Percentiles rank a stretch among this genome's conserved stretches.
Conservation (phyloP, 1,140 invertebrate species). For the Halictus rubicundus region DNA sequence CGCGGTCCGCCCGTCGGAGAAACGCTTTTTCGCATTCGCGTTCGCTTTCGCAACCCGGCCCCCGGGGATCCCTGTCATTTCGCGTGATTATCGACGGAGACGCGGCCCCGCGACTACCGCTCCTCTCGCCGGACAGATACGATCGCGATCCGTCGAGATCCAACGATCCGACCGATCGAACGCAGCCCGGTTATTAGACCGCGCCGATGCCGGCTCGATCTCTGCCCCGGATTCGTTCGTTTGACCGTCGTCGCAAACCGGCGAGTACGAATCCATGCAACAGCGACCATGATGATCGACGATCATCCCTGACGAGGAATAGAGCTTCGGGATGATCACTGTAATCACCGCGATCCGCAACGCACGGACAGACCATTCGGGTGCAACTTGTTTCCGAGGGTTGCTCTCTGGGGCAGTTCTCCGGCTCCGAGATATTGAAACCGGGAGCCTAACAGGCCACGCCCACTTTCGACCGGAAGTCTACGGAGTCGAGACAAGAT, state of each 20-base stretch:
- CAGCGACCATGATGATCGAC: too few species aligned
- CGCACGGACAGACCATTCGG: background rate
- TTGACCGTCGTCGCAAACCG: too few species aligned
- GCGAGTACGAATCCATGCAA: too few species aligned
- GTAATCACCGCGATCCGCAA: background rate
- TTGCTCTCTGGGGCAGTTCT: background rate
- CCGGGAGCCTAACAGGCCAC: too few species aligned
- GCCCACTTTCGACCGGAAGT: too few species aligned
- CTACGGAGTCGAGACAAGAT: too few species aligned
- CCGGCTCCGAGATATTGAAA: too few species aligned
- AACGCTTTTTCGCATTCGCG: slow-evolving; percentile 31
- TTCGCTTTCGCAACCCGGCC: slow-evolving; percentile 5
- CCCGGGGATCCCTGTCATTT: slow-evolving; percentile 30
- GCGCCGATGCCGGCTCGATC: too few species aligned
- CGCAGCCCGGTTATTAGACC: slow-evolving; percentile 13
- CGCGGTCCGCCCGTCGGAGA: background rate
- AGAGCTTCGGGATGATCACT: too few species aligned
- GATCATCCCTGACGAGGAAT: too few species aligned
- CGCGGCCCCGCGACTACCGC: background rate
- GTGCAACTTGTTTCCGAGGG: background rate
- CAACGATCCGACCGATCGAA: background rate
- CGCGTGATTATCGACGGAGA: slow-evolving; percentile 38
- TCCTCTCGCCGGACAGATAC: slow-evolving; percentile 10
- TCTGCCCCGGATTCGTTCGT: slow-evolving; percentile 6
- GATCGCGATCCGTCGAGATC: background rate